Evolutionary conservation across 1,140 invertebrate genomes (phyloP), one percentile per base, ranked within the genome.

Genomic region (Philopotamus ludificatus): DNA sequence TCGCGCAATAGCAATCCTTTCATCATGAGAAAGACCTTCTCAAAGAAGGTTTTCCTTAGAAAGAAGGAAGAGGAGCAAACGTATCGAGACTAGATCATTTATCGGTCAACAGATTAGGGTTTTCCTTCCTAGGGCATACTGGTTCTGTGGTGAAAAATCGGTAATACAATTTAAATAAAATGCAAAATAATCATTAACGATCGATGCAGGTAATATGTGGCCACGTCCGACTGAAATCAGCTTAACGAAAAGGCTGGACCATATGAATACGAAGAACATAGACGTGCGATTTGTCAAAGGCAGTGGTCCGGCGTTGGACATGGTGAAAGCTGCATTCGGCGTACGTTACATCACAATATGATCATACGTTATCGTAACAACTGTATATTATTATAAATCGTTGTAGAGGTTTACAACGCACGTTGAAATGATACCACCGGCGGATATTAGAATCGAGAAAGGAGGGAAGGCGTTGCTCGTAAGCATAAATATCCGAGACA

Each of bases 201-300:
- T n/a, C n/a, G n/a, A n/a, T 65, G 15, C 72, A 72, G 87, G 86
- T 55, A 79, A 83, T 1, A 71, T 93, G 1, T 92, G 89, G 89
- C 90, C 90, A 0, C 83, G 78, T 67, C 89, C 89, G 3, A 89
- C 85, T 0, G 74, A 81, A 12, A 72, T 87, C 1, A 79, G 83
- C 12, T 65, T 90, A 1, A 84, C 85, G 3, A 83, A 80, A 39
- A 75, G 77, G 28, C 76, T 89, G 25, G 79, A 82, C 0, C 84
- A 85, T 64, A 72, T 91, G 9, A 85, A 89, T 73, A 74, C 82
- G 0, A 77, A 85, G 15, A 81, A 78, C 23, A 84, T 89, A 34
- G 72, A 75, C 8, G 64, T 86, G 0, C 70, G 74, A 10, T 75
- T 79, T 3, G 54, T 74, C 16, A 74, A 73, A 12, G 72, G 68